Evolutionary conservation across 2,888 invertebrate genomes (phyloP), one percentile per base, ranked within the genome.

Genomic region (Nephrotoma appendiculata): DNA sequence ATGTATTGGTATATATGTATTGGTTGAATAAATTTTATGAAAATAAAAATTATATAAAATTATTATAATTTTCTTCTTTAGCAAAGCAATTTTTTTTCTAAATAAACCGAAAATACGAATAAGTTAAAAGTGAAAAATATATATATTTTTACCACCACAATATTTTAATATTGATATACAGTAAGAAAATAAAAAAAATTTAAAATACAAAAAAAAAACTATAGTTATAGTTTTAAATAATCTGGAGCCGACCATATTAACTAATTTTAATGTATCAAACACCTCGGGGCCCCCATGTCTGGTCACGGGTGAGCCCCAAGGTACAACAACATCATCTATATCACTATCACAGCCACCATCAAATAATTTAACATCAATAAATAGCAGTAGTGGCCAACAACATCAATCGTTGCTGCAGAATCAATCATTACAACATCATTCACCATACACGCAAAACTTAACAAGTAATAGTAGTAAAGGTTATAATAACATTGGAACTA

Each of bases 231-330:
- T 43, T 85, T 85, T 44, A 85, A 85, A 44, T 87, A 88, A 88
- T 88, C 88, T 88, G 88, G 88, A 88, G 87, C 86, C 88, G 43
- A 86, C 87, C 87, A 86, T 88, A 85, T 85, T 85, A 44, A 85
- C 44, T 44, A 44, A 44, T 85, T 85, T 85, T 85, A 44, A 85
- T 85, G 85, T 44, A 85, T 44, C 85, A 85, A 42, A 42, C 42
- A 85, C 85, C 85, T 85, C 85, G 85, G 85, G 85, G 85, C 45
- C 85, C 85, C 85, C 85, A 85, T 85, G 85, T 85, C 85, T 85
- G 85, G 85, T 85, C 85, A 85, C 85, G 85, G 85, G 85, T 85
- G 85, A 85, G 85, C 85, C 85, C 85, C 85, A 85, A 85, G 85
- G 85, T 44, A 85, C 85, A 85, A 42, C 85, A 85, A 45, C 44